Percentiles rank a stretch among this genome's conserved stretches.
Conservation (phyloP, 1,140 invertebrate genomes). For the Calliopsis andreniformis region DNA sequence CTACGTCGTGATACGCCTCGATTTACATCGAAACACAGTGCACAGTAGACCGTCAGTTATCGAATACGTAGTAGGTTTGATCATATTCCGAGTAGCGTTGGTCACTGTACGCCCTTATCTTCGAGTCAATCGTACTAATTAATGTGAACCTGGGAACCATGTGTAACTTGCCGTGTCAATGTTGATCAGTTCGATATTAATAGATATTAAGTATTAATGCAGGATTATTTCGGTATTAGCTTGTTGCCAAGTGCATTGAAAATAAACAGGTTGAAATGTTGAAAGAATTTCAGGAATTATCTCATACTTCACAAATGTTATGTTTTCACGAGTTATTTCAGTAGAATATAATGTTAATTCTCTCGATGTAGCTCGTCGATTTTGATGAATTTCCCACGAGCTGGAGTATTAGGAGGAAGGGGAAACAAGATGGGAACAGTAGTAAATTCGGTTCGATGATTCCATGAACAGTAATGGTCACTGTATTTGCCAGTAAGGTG, state of each 20-base stretch:
- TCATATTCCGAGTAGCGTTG: not conserved
- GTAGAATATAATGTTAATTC: no score
- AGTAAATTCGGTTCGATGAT: constrained; percentile 53
- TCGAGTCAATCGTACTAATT: constrained; percentile 6
- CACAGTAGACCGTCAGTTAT: not conserved
- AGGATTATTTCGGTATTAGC: no score
- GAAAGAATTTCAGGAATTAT: no score
- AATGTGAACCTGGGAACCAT: constrained; percentile 5
- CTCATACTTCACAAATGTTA: no score
- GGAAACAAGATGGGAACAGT: not conserved
- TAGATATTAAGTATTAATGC: no score
- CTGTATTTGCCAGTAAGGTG: constrained; percentile 53
- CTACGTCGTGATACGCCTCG: constrained; percentile 4
- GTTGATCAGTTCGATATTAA: not conserved
- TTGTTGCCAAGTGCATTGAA: no score
- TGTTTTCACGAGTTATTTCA: no score
- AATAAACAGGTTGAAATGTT: no score
- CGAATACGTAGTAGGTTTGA: not conserved
- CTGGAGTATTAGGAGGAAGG: not conserved
- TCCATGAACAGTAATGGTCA: constrained; percentile 66
- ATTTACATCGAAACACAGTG: not conserved
- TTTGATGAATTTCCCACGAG: not conserved
- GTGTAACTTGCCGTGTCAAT: not conserved
- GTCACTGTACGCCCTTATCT: not conserved
- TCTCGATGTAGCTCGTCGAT: not conserved